Conservation (phyloP, 2,888 invertebrate genomes). For the Euzophera pinguis region DNA sequence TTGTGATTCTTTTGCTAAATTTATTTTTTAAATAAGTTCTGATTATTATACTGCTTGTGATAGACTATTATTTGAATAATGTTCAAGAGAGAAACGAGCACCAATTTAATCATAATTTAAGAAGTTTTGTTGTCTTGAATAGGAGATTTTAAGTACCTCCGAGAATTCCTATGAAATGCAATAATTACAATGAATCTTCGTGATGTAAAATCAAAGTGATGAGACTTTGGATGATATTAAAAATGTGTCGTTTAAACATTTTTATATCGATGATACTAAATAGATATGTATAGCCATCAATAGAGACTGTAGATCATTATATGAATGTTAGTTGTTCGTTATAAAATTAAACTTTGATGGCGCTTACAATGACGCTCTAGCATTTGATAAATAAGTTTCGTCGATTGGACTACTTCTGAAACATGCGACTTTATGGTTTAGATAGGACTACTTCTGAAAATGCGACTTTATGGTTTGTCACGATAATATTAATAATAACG, state of each 20-base stretch:
- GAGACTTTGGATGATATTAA: constrained; percentile 14
- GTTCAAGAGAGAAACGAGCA: constrained; percentile 38
- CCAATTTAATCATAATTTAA: constrained; percentile 27
- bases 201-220: constrained; percentile 19
- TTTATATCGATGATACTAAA: constrained; percentile 20
- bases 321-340: constrained; percentile 70
- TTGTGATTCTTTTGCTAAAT: constrained; percentile 42
- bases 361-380: constrained; percentile 54
- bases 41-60: constrained; percentile 37
- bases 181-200: constrained; percentile 37
- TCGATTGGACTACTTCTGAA: constrained; percentile 15
- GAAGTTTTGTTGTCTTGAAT: constrained; percentile 12
- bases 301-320: constrained; percentile 70
- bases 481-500: constrained; percentile 1
- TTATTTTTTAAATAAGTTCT: constrained; percentile 37
- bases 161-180: constrained; percentile 43
- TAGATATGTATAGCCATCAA: constrained; percentile 45
- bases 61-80: constrained; percentile 28
- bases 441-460: constrained; percentile 16
- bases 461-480: constrained; percentile 5
- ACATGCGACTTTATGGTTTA: constrained; percentile 10
- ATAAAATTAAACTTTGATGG: constrained; percentile 39
- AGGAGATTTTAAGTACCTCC: constrained; percentile 5
- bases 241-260: constrained; percentile 19
- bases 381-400: constrained; percentile 21